Evolutionary conservation across 2,113 vertebrate species (phyloP).

Genomic region (Rhombomys opimus): DNA sequence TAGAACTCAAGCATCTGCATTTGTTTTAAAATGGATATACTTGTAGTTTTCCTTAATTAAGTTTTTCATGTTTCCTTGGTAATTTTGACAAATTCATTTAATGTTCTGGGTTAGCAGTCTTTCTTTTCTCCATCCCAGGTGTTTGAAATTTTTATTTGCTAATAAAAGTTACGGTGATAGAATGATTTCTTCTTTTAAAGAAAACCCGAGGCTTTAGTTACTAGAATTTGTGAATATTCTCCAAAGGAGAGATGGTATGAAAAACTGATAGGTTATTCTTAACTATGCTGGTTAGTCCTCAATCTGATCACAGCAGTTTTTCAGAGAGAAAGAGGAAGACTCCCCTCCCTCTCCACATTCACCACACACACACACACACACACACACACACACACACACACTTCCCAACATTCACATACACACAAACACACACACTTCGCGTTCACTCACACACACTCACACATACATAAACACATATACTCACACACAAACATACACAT

Average conservation of each 20-base stretch:
- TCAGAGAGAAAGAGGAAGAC: not conserved
- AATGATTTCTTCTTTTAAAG: not conserved
- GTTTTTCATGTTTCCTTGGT: slow-evolving; percentile 10
- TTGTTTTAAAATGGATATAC: not conserved
- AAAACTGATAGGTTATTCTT: not conserved
- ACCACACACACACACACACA: not conserved
- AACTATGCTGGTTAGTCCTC: not conserved
- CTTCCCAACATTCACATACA: too few relatives aligned
- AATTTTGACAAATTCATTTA: not conserved
- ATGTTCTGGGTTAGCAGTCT: not conserved
- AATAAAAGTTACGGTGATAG: not conserved
- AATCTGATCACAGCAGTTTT: not conserved
- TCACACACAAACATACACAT: not conserved
- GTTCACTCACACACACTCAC: not conserved
- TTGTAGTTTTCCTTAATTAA: not conserved
- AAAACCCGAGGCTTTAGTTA: not conserved
- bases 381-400: not conserved
- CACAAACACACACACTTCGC: too few relatives aligned
- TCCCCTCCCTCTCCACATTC: not conserved
- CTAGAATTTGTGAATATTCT: not conserved
- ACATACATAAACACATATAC: not conserved
- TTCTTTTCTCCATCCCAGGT: not conserved
- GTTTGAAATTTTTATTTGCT: not conserved
- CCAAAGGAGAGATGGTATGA: not conserved
- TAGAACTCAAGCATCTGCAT: slow-evolving; percentile 13